phyloP scores from a whole-genome alignment of 2,888 invertebrate species.

The Eustalomyia histrio region DNA sequence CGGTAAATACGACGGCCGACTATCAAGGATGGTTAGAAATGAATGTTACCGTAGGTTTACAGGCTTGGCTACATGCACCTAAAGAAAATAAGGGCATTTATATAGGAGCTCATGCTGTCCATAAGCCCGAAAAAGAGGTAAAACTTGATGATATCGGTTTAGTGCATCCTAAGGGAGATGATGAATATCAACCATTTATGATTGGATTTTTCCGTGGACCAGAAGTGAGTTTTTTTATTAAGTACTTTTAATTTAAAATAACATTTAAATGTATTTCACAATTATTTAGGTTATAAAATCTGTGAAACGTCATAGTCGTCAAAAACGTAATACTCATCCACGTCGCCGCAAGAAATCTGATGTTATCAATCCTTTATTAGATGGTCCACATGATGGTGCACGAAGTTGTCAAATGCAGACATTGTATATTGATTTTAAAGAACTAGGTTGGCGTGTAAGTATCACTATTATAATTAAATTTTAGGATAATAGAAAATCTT shows the following conservation, averaged over 20 bases:
- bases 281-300: slow-evolving; percentile 72
- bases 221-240: slow-evolving; percentile 80
- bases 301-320: slow-evolving; percentile 70
- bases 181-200: slow-evolving; percentile 94
- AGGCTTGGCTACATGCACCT: slow-evolving; percentile 87
- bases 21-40: slow-evolving; percentile 93
- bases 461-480: neutral
- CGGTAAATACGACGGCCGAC: slow-evolving; percentile 87
- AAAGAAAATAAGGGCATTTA: slow-evolving; percentile 92
- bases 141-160: slow-evolving; percentile 92
- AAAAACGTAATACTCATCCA: slow-evolving; percentile 74
- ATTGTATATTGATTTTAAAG: slow-evolving; percentile 94
- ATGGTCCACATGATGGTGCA: slow-evolving; percentile 76
- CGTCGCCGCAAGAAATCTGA: slow-evolving; percentile 77
- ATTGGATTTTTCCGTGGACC: slow-evolving; percentile 91
- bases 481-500: neutral
- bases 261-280: slow-evolving; percentile 27
- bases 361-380: slow-evolving; percentile 74
- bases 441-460: slow-evolving; percentile 90
- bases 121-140: slow-evolving; percentile 88
- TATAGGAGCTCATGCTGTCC: slow-evolving; percentile 87
- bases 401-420: slow-evolving; percentile 93
- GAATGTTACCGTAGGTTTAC: slow-evolving; percentile 89
- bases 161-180: slow-evolving; percentile 86
- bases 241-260: neutral